phyloP scores from a whole-genome alignment of 2,113 vertebrate genomes.

The Zosterops japonicus region DNA sequence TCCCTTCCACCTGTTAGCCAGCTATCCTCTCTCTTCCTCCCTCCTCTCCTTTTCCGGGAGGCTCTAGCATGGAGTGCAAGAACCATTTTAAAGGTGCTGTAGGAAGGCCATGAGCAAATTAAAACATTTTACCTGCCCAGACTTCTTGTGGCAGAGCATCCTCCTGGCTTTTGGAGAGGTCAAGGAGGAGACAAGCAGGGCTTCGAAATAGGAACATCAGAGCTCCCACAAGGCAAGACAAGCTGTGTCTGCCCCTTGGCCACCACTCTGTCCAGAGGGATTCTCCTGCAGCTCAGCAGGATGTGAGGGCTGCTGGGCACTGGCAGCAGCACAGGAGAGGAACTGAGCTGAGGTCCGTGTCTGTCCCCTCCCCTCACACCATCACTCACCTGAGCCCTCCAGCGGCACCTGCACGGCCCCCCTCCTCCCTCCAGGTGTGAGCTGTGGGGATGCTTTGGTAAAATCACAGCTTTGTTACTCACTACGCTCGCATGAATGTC shows the following conservation, averaged over 20 bases:
- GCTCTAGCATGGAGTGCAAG: fast-evolving
- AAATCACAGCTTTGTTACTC: neutral
- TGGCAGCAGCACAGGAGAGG: neutral
- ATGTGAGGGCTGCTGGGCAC: fast-evolving
- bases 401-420: fast-evolving
- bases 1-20: too few species aligned
- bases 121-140: too few species aligned
- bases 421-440: neutral
- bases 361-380: neutral
- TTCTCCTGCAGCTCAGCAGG: neutral
- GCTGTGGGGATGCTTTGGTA: neutral
- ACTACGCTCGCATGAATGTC: fast-evolving
- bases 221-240: fast-evolving
- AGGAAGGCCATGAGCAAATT: fast-evolving
- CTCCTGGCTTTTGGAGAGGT: neutral
- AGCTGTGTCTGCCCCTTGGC: neutral
- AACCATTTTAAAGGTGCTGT: fast-evolving
- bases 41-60: neutral
- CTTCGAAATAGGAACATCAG: neutral
- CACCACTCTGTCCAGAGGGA: fast-evolving
- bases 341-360: fast-evolving
- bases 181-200: fast-evolving
- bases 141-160: fast-evolving
- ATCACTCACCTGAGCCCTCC: fast-evolving
- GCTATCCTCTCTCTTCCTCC: neutral